These are phyloP conservation scores for Orthosia gothica DNA, from an alignment of 2,888 invertebrate species.

Conservation along the genomic window DNA sequence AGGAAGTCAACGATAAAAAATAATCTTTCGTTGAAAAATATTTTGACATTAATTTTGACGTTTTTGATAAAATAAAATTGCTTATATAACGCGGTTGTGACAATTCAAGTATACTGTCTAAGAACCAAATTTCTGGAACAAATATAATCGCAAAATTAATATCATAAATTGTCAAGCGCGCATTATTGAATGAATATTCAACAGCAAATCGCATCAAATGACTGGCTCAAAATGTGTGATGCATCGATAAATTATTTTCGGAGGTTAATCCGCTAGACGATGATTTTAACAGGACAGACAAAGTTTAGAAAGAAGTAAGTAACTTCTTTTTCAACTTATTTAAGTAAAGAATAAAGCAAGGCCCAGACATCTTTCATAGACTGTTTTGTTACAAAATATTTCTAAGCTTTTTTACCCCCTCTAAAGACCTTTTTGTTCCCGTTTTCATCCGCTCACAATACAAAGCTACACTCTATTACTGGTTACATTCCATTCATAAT, in stretches of 20 bases:
- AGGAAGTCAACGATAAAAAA: background rate
- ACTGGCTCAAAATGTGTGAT: too few relatives aligned
- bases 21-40: background rate
- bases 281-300: too few relatives aligned
- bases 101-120: too few relatives aligned
- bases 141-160: too few relatives aligned
- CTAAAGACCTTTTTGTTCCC: background rate
- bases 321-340: background rate
- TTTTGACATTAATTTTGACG: conserved; percentile 8
- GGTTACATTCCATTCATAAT: conserved; percentile 37
- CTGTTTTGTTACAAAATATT: conserved; percentile 8
- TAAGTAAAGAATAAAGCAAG: background rate
- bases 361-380: background rate
- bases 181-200: too few relatives aligned
- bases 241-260: too few relatives aligned
- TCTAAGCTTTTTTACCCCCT: conserved; percentile 8
- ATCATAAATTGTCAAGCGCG: too few relatives aligned
- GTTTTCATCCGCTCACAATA: conserved; percentile 27
- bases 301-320: too few relatives aligned
- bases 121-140: too few relatives aligned
- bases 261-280: too few relatives aligned
- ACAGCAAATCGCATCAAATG: too few relatives aligned
- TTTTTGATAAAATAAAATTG: background rate
- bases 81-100: too few relatives aligned
- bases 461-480: conserved; percentile 12